A percentile compares a stretch with the other conserved stretches of the same genome.
Conservation (phyloP, 2,888 invertebrate genomes). For the Zaprionus bogoriensis region DNA sequence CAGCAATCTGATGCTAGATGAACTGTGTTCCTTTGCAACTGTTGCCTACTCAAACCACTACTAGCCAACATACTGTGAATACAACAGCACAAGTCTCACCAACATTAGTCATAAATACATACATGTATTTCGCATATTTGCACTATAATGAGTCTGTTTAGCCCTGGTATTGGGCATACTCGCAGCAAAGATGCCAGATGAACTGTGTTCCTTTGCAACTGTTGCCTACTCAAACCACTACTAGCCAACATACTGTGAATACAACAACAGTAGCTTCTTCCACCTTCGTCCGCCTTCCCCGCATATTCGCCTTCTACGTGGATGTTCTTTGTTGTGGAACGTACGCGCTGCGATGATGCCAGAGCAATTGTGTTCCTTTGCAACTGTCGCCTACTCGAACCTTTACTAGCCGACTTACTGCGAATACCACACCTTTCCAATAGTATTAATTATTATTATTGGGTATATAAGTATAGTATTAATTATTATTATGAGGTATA, state of each 20-base stretch:
- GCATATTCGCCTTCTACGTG: slow-evolving; percentile 9
- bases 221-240: slow-evolving; percentile 73
- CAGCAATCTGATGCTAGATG: slow-evolving; percentile 26
- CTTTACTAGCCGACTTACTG: slow-evolving; percentile 77
- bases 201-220: slow-evolving; percentile 79
- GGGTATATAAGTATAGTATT: too few relatives aligned
- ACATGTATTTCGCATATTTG: background rate
- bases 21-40: slow-evolving; percentile 78
- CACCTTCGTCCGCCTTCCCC: too few relatives aligned
- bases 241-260: slow-evolving; percentile 79
- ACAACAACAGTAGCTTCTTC: slow-evolving; percentile 58
- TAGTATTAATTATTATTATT: too few relatives aligned
- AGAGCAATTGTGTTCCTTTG: slow-evolving; percentile 71
- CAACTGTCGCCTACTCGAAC: slow-evolving; percentile 79
- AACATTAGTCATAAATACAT: background rate
- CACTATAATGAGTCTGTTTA: background rate
- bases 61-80: slow-evolving; percentile 79
- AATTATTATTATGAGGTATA: too few relatives aligned
- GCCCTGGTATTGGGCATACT: slow-evolving; percentile 1
- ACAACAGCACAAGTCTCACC: too few relatives aligned
- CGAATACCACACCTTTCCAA: slow-evolving; percentile 63
- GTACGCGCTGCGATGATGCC: slow-evolving; percentile 32
- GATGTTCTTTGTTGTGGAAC: slow-evolving; percentile 1
- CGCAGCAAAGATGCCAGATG: slow-evolving; percentile 34
- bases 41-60: slow-evolving; percentile 73